Percentiles rank a stretch among this genome's conserved stretches.
These are phyloP conservation scores for Porites lutea DNA, from an alignment of 64 coral and sea anemone species.

Conservation along the genomic window DNA sequence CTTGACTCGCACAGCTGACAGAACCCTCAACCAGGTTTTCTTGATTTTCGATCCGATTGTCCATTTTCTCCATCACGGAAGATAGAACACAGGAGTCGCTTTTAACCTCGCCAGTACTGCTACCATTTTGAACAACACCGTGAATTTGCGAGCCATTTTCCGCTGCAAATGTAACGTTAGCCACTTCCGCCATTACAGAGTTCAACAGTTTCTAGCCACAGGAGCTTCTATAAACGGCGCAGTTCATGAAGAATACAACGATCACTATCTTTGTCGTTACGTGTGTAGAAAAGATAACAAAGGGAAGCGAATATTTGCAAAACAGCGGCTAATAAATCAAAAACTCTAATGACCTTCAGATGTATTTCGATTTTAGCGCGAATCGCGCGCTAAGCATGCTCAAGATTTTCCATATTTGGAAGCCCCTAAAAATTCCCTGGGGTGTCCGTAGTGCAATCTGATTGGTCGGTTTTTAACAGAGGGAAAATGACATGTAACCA, in stretches of 20 bases:
- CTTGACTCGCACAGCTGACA: too few species aligned
- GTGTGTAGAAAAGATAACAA: background rate
- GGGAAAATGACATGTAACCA: slow-evolving; percentile 22
- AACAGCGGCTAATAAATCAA: too few species aligned
- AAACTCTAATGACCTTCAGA: too few species aligned
- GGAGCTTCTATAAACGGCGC: background rate
- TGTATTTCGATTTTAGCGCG: background rate
- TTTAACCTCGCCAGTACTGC: background rate
- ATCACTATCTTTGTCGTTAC: background rate
- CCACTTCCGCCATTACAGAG: background rate
- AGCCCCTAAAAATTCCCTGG: background rate
- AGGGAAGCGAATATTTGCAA: background rate
- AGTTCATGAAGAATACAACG: background rate
- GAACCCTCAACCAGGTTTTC: too few species aligned
- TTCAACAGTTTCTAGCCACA: background rate
- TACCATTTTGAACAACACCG: background rate
- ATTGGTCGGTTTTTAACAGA: slow-evolving; percentile 23
- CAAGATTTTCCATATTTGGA: background rate
- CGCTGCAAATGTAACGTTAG: background rate
- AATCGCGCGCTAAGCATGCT: background rate
- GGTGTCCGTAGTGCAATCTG: background rate
- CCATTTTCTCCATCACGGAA: background rate
- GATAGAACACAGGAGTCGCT: background rate
- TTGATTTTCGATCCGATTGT: background rate
- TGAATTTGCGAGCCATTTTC: slow-evolving; percentile 8